Conservation (phyloP, 2,888 invertebrate genomes). For the Calephelis perditalis region DNA sequence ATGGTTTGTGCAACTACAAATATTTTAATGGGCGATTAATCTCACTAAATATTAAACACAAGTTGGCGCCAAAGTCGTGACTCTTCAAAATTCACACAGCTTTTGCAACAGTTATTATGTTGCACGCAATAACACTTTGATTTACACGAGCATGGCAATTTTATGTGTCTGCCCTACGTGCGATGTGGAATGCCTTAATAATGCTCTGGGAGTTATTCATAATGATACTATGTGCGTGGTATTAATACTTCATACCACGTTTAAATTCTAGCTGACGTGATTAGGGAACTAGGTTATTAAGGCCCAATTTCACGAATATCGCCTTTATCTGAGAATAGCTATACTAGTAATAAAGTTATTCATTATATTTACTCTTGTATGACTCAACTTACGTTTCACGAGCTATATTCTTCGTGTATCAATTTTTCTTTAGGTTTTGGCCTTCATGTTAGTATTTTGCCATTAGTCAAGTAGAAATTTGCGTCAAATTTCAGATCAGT, state of each 20-base stretch:
- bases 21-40: conserved; percentile 1
- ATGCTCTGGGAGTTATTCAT: conserved; percentile 19
- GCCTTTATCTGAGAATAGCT: too few species aligned
- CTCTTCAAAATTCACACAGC: conserved; percentile 10
- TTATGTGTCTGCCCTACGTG: conserved; percentile 24
- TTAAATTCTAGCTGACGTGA: background rate
- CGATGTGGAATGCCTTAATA: conserved; percentile 26
- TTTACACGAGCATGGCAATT: conserved; percentile 26
- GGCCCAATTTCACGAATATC: too few species aligned
- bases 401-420: too few species aligned
- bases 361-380: too few species aligned
- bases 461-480: too few species aligned
- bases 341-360: too few species aligned
- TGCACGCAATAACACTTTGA: conserved; percentile 24
- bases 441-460: too few species aligned
- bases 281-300: too few species aligned
- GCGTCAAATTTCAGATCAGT: too few species aligned
- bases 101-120: conserved; percentile 24
- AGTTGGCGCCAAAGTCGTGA: conserved; percentile 8
- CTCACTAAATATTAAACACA: conserved; percentile 7
- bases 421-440: too few species aligned
- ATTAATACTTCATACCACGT: background rate
- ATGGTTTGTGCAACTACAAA: background rate
- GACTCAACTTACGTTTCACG: too few species aligned
- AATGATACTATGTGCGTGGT: background rate